Conservation (phyloP, 2,113 vertebrate genomes). For the Malurus cyaneus region DNA sequence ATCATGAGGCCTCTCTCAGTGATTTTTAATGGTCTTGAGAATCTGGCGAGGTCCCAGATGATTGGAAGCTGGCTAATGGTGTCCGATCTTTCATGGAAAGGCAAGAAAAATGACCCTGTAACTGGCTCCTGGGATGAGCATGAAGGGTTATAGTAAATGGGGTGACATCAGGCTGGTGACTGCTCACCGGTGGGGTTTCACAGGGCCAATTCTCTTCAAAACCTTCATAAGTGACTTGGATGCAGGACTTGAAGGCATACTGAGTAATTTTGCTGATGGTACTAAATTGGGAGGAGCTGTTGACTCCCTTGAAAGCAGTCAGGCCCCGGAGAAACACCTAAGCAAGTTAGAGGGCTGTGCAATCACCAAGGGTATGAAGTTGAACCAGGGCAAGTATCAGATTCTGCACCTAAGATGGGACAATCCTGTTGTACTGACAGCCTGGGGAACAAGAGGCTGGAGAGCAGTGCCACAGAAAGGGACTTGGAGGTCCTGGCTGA, state of each 20-base stretch:
- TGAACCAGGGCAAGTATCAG: rapidly evolving
- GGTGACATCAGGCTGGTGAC: background rate
- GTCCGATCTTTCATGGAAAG: background rate
- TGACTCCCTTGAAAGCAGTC: background rate
- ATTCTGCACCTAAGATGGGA: background rate
- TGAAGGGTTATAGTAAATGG: background rate
- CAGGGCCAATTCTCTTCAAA: background rate
- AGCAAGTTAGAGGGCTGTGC: background rate
- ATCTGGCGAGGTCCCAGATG: background rate
- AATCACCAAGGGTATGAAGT: background rate
- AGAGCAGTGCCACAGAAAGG: background rate
- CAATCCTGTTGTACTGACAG: background rate
- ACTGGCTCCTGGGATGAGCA: background rate
- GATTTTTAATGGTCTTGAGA: background rate
- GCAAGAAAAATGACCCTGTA: background rate
- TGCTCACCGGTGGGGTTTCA: background rate
- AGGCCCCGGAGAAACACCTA: background rate
- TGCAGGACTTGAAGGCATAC: background rate
- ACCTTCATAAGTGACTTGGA: background rate
- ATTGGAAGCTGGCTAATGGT: background rate
- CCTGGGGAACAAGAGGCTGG: background rate
- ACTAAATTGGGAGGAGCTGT: background rate
- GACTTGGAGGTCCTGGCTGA: background rate
- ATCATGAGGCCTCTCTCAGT: rapidly evolving
- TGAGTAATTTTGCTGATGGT: background rate